These are phyloP conservation scores for Bovichtus diacanthus DNA, from an alignment of 2,797 vertebrate genomes.

Conservation along the genomic window DNA sequence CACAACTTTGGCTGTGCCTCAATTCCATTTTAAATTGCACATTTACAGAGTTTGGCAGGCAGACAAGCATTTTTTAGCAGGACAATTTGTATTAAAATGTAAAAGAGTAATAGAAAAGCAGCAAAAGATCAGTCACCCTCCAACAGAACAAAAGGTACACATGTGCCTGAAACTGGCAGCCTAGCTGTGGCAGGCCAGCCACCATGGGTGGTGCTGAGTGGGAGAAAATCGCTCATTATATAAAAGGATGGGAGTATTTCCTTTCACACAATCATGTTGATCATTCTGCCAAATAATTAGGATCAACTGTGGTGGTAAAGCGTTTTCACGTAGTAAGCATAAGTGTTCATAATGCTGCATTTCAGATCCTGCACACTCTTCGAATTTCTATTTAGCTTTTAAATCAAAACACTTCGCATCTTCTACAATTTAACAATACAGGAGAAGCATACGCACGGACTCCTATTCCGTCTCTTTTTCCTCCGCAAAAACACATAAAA, in stretches of 20 bases:
- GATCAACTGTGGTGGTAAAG: slow-evolving; percentile 29
- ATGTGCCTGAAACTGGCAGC: slow-evolving; percentile 23
- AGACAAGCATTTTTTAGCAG: slow-evolving; percentile 15
- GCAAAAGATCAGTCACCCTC: not conserved
- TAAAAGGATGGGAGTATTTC: slow-evolving; percentile 23
- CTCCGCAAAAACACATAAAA: slow-evolving; percentile 1
- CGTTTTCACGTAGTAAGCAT: slow-evolving; percentile 14
- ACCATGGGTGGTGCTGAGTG: not conserved
- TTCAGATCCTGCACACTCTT: slow-evolving; percentile 13
- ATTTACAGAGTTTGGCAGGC: slow-evolving; percentile 28
- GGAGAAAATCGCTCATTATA: slow-evolving; percentile 50
- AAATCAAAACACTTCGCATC: slow-evolving; percentile 41
- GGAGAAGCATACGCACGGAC: not conserved
- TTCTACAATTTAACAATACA: too few relatives aligned
- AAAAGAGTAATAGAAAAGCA: slow-evolving; percentile 19
- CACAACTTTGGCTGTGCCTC: not conserved
- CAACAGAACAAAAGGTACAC: slow-evolving; percentile 3
- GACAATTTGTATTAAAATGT: slow-evolving; percentile 14
- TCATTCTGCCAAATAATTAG: slow-evolving; percentile 37
- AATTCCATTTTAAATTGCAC: slow-evolving; percentile 8
- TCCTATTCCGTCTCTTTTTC: not conserved
- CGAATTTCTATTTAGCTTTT: slow-evolving; percentile 14
- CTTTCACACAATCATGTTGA: slow-evolving; percentile 36
- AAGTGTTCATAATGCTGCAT: slow-evolving; percentile 26
- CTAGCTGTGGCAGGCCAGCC: slow-evolving; percentile 6